phyloP scores from a whole-genome alignment of 1,140 invertebrate species.

The Popillia japonica region DNA sequence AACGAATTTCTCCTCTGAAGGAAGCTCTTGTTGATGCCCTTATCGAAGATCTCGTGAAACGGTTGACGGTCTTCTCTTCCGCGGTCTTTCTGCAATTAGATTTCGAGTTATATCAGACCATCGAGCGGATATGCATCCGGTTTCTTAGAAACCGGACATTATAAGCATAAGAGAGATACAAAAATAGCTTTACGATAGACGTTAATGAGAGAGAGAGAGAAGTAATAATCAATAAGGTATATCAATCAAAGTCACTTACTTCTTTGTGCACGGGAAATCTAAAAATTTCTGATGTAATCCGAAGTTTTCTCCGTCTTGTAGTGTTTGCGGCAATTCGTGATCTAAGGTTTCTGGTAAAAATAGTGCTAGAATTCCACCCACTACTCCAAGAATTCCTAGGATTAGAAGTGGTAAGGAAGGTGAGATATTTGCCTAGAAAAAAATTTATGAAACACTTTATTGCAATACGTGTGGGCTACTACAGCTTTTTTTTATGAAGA shows the following conservation, averaged over 20 bases:
- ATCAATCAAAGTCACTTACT: slow-evolving; percentile 59
- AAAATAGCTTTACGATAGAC: no score
- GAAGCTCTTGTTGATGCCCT: slow-evolving; percentile 68
- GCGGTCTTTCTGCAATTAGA: not conserved
- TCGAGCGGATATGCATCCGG: not conserved
- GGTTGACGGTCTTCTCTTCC: not conserved
- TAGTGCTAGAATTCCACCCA: slow-evolving; percentile 76
- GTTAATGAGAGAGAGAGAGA: no score
- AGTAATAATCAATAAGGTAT: no score
- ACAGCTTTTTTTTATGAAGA: no score
- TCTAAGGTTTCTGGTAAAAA: slow-evolving; percentile 85
- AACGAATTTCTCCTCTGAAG: slow-evolving; percentile 71
- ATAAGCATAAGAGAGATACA: no score
- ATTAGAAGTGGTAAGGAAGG: slow-evolving; percentile 76
- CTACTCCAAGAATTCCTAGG: slow-evolving; percentile 75
- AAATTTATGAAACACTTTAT: slow-evolving; percentile 8
- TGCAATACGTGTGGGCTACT: not conserved
- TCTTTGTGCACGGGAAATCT: slow-evolving; percentile 78
- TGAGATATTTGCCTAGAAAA: slow-evolving; percentile 69
- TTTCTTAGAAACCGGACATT: no score
- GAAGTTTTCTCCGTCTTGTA: slow-evolving; percentile 86
- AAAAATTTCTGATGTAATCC: slow-evolving; percentile 80
- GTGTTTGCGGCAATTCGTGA: slow-evolving; percentile 81
- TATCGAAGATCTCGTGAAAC: slow-evolving; percentile 46
- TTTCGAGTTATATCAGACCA: not conserved